These are phyloP conservation scores for Troglohyphantes excavatus DNA, from an alignment of 2,888 invertebrate species.

Conservation along the genomic window DNA sequence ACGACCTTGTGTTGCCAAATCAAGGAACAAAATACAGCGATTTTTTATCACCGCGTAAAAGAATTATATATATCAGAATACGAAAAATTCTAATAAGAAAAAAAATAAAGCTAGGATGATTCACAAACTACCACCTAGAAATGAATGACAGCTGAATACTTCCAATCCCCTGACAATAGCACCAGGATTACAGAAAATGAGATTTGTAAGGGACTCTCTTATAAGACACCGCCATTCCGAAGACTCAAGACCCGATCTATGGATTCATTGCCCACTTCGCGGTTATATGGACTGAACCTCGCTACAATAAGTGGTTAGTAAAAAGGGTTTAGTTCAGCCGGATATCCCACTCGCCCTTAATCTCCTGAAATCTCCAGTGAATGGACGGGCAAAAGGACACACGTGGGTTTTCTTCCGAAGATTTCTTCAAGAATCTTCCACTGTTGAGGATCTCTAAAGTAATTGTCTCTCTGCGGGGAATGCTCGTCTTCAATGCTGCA, in stretches of 20 bases:
- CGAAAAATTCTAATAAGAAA: no score
- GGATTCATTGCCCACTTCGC: background rate
- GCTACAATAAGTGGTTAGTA: background rate
- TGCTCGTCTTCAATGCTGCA: no score
- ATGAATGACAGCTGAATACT: conserved; percentile 15
- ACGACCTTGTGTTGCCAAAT: no score
- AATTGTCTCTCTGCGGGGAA: background rate
- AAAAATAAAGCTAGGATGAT: no score
- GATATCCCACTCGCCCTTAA: background rate
- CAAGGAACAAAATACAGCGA: no score
- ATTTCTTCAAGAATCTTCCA: background rate
- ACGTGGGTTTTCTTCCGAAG: background rate
- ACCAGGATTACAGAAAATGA: conserved; percentile 3
- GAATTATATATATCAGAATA: no score
- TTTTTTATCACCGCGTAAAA: no score
- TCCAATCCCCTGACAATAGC: background rate
- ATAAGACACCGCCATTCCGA: background rate
- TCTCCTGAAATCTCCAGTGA: background rate
- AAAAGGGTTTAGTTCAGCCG: conserved; percentile 8
- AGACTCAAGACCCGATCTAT: background rate
- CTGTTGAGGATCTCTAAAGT: background rate
- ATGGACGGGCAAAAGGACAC: conserved; percentile 1
- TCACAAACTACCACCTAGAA: background rate
- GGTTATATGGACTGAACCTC: background rate
- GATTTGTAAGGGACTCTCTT: background rate